Percentiles rank a stretch among this genome's conserved stretches.
phyloP scores from a whole-genome alignment of 2,797 vertebrate species.

The Tragopan temminckii region DNA sequence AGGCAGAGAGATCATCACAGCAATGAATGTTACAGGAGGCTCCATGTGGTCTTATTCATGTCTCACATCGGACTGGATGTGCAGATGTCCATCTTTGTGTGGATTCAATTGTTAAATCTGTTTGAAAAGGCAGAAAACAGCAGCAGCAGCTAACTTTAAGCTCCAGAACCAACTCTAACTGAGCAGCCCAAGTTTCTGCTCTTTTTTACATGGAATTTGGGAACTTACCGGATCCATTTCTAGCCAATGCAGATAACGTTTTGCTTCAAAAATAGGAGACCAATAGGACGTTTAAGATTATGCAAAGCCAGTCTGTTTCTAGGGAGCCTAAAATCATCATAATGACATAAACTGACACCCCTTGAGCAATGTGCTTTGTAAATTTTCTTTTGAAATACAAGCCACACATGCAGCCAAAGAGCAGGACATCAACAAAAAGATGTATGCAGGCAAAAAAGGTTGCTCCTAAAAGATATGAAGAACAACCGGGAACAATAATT shows the following conservation, averaged over 20 bases:
- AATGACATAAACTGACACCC: background rate
- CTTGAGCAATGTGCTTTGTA: background rate
- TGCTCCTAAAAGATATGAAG: background rate
- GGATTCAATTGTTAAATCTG: background rate
- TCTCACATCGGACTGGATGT: background rate
- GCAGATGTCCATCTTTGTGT: background rate
- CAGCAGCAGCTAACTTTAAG: background rate
- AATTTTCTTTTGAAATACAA: background rate
- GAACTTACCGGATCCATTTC: background rate
- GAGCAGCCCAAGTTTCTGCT: background rate
- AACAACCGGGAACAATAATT: background rate
- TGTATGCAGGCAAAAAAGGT: background rate
- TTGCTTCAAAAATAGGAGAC: background rate
- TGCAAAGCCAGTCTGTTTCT: background rate
- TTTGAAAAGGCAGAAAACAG: background rate
- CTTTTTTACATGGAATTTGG: background rate
- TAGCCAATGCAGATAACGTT: background rate
- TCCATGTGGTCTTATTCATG: background rate
- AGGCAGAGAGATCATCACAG: background rate
- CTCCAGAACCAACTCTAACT: background rate
- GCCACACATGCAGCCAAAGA: background rate
- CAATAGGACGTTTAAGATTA: conserved; percentile 18
- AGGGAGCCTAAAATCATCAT: background rate
- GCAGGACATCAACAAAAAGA: background rate
- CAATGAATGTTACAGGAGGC: background rate